These are phyloP conservation scores for Galago senegalensis DNA, from an alignment of 2,797 vertebrate species.

Conservation along the genomic window DNA sequence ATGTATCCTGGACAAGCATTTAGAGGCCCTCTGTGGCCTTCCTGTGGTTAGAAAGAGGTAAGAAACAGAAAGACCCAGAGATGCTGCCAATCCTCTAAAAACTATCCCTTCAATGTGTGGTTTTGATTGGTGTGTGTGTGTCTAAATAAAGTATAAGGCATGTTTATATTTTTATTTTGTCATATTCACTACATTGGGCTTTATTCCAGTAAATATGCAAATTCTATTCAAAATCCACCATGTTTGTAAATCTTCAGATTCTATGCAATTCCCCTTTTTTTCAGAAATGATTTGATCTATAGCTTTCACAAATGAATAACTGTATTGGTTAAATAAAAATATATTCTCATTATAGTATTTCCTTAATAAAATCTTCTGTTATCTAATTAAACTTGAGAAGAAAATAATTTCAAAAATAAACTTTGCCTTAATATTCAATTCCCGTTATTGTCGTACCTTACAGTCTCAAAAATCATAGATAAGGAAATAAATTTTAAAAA, in stretches of 20 bases:
- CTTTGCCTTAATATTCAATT: not conserved
- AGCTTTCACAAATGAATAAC: not conserved
- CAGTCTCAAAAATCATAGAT: not conserved
- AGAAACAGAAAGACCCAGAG: not conserved
- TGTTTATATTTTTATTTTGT: not conserved
- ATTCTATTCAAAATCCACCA: not conserved
- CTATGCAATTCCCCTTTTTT: not conserved
- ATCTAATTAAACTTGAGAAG: conserved; percentile 14
- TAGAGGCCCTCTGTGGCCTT: not conserved
- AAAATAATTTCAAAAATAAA: conserved; percentile 2
- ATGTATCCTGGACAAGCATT: not conserved
- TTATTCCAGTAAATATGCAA: not conserved
- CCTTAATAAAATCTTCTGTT: not conserved
- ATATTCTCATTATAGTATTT: not conserved
- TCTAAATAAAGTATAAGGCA: not conserved
- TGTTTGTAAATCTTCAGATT: not conserved
- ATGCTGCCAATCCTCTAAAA: not conserved
- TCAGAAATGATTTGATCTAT: not conserved
- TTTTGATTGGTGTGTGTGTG: not conserved
- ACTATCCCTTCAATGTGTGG: not conserved
- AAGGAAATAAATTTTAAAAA: not conserved
- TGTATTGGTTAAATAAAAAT: conserved; percentile 23
- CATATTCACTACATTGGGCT: not conserved
- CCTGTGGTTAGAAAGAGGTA: not conserved
- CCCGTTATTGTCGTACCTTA: not conserved